Percentiles rank a stretch among this genome's conserved stretches.
These are phyloP conservation scores for Galemys pyrenaicus DNA, from an alignment of 2,113 vertebrate species.

Conservation along the genomic window DNA sequence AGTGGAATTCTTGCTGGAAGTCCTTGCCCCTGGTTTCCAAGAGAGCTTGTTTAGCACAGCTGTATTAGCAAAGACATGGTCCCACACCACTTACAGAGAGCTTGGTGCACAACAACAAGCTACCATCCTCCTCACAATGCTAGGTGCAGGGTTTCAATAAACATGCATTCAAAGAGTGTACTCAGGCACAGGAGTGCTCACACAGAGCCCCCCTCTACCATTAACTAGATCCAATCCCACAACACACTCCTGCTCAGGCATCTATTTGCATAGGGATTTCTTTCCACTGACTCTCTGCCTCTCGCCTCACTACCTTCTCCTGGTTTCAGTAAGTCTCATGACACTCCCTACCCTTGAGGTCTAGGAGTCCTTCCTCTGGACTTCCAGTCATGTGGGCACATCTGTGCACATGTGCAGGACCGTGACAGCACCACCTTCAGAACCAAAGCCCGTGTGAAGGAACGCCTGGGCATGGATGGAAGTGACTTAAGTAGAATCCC, in stretches of 20 bases:
- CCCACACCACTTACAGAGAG: fast-evolving
- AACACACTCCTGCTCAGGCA: not conserved
- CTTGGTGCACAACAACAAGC: not conserved
- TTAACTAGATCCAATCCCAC: not conserved
- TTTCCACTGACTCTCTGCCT: not conserved
- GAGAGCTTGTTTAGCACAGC: not conserved
- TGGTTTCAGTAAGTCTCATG: not conserved
- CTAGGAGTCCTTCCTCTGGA: not conserved
- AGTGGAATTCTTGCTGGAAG: not conserved
- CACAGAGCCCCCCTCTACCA: too few species aligned
- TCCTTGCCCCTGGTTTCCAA: fast-evolving
- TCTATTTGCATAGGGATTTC: not conserved
- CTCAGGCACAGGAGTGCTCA: fast-evolving
- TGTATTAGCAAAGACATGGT: not conserved
- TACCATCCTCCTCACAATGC: fast-evolving
- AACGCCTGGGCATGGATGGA: too few species aligned
- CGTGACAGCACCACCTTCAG: not conserved
- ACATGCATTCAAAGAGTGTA: not conserved
- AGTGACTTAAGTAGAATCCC: too few species aligned
- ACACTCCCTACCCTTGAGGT: fast-evolving
- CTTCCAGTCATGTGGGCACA: not conserved
- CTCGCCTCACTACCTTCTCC: not conserved
- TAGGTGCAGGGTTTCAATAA: not conserved
- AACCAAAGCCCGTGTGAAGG: not conserved
- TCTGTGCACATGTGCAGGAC: not conserved